Base-by-base conservation (phyloP, 2,888 invertebrate genomes). In the Autographa gamma region DNA sequence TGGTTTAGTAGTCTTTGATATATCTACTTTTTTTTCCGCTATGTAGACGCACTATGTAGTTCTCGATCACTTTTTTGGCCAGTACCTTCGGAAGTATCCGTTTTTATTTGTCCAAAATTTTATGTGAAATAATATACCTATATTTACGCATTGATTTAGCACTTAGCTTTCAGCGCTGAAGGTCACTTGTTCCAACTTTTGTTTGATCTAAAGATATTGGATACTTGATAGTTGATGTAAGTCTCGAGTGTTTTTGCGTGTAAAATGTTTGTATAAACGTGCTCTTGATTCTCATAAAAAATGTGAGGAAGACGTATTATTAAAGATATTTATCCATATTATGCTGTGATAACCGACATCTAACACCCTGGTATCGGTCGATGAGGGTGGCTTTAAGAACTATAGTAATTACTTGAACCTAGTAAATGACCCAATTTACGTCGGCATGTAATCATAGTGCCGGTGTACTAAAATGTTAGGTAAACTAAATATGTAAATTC, bases 91-190 rank as follows among this genome's bases (percentile, higher is more conserved):
- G 48, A 48, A 14, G n/a, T 48, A 48, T 48, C n/a, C 48, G 38
- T 9, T 38, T n/a, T 7, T n/a, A 48, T n/a, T 48, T 1, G 1
- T 7, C 48, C n/a, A 48, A 48, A 48, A 11, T 11, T 38, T 8
- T 0, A 38, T 38, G 38, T 38, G 38, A 38, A 38, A 38, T 38
- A 38, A 38, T 11, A 38, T n/a, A 48, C 48, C 5, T 48, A 43
- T 16, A 48, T 48, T 48, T 48, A n/a, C 48, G 48, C 48, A 48
- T 48, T n/a, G 48, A 48, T 48, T 48, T 48, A 48, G 48, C 48
- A 48, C 48, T 48, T 48, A 48, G 48, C 48, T 48, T 48, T 48
- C 48, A 48, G 48, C 48, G n/a, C 48, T n/a, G 48, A 48, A 48
- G 48, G 48, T 48, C 48, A n/a, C 48, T 48, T n/a, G 16, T n/a